A percentile compares a stretch with the other conserved stretches of the same genome.
Conservation (phyloP, 92 coral and sea anemone genomes). For the Porites divaricata region DNA sequence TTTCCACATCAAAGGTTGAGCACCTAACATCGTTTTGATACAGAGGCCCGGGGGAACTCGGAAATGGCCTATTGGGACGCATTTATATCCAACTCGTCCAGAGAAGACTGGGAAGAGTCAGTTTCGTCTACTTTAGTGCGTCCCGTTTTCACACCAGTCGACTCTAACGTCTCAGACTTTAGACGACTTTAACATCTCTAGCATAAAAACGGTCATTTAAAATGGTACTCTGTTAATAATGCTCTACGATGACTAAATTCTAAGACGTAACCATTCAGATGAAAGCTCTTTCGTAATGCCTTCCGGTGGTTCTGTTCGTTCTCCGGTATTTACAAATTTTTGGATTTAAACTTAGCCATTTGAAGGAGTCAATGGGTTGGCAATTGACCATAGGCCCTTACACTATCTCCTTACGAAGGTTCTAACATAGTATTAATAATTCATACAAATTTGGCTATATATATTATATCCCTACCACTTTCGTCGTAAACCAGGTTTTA, state of each 20-base stretch:
- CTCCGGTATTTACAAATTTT: not conserved
- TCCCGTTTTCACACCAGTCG: no score
- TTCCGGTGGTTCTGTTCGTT: not conserved
- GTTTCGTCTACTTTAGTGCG: no score
- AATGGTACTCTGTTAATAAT: not conserved
- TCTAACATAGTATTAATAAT: conserved; percentile 60
- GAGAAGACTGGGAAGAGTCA: no score
- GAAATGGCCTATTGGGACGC: no score
- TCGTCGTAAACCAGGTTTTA: conserved; percentile 34
- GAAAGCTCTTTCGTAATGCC: not conserved
- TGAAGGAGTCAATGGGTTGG: not conserved
- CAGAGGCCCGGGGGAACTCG: no score
- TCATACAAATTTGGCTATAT: conserved; percentile 35
- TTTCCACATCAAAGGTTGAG: no score
- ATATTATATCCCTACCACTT: conserved; percentile 50
- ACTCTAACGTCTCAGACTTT: no score
- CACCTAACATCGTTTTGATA: no score
- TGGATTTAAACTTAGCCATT: not conserved
- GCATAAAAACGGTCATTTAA: no score
- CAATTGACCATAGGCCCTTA: conserved; percentile 83
- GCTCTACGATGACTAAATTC: not conserved
- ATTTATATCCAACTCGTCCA: no score
- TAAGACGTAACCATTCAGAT: not conserved
- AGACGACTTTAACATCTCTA: no score
- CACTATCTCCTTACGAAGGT: conserved; percentile 92